Evolutionary conservation across 2,113 vertebrate species (phyloP).

Genomic region (Onychostoma macrolepis): DNA sequence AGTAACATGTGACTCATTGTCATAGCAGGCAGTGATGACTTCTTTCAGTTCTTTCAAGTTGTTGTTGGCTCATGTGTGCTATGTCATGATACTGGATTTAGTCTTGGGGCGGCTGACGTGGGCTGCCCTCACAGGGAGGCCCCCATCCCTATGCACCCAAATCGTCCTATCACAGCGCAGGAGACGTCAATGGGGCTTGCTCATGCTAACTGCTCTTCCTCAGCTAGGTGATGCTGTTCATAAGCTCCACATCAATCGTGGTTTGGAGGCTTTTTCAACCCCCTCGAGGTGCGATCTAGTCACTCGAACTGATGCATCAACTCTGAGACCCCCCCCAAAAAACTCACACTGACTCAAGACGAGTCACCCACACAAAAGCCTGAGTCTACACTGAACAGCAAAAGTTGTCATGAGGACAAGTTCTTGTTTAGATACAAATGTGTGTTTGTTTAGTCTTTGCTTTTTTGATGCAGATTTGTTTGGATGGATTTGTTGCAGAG

Average conservation of each 20-base stretch:
- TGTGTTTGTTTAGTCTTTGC: neutral
- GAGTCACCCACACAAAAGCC: slow-evolving; percentile 11
- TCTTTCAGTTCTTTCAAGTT: slow-evolving; percentile 1
- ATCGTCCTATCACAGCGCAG: neutral
- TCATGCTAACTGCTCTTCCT: slow-evolving; percentile 35
- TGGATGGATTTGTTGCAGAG: neutral
- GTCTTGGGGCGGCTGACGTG: slow-evolving; percentile 42
- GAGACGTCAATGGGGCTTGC: slow-evolving; percentile 48
- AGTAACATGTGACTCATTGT: slow-evolving; percentile 28
- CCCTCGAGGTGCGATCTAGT: slow-evolving; percentile 48
- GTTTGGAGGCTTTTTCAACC: slow-evolving; percentile 38
- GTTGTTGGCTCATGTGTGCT: slow-evolving; percentile 28
- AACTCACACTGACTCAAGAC: slow-evolving; percentile 35
- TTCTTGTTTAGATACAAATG: neutral
- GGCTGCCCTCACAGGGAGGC: slow-evolving; percentile 1
- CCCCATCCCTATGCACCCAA: neutral
- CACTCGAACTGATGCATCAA: slow-evolving; percentile 30
- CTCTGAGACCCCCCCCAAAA: neutral
- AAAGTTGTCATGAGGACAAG: neutral
- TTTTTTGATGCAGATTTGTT: neutral
- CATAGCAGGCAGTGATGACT: slow-evolving; percentile 13
- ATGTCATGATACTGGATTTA: slow-evolving; percentile 45
- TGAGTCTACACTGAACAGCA: neutral
- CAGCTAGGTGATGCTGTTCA: slow-evolving; percentile 14
- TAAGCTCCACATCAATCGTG: slow-evolving; percentile 1